Conservation (phyloP, 1,140 invertebrate genomes). For the Elysia chlorotica region DNA sequence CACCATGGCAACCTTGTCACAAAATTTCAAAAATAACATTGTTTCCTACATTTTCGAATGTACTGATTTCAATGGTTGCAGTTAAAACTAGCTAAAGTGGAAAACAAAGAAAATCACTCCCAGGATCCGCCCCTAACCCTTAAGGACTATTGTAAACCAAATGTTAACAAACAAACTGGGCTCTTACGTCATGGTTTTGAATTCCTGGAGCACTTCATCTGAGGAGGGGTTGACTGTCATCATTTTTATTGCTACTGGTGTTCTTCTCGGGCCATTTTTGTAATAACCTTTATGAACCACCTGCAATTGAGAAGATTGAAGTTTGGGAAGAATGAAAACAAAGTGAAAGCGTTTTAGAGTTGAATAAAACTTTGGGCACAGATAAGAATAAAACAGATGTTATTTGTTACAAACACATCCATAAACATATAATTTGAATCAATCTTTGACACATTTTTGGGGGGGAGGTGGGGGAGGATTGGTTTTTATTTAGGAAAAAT, state of each 20-base stretch:
- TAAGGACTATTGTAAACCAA: no score
- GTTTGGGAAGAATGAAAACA: background rate
- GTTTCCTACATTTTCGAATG: background rate
- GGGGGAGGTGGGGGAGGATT: background rate
- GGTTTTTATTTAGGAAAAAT: background rate
- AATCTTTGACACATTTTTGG: background rate
- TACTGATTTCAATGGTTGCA: background rate
- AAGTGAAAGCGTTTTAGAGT: background rate
- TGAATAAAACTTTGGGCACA: background rate
- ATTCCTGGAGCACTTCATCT: constrained; percentile 19
- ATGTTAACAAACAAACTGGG: background rate
- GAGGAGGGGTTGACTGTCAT: constrained; percentile 16
- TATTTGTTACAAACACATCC: background rate
- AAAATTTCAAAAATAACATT: no score
- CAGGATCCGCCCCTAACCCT: background rate
- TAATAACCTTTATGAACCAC: constrained; percentile 10
- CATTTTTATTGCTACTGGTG: constrained; percentile 13
- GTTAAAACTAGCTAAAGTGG: no score
- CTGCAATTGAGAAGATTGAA: background rate
- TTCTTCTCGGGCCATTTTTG: background rate
- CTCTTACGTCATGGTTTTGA: constrained; percentile 22
- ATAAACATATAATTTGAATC: background rate
- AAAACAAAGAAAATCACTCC: background rate
- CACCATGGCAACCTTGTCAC: no score
- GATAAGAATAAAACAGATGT: background rate